Evolutionary conservation across 2,797 vertebrate species (phyloP), one percentile per base, ranked within the genome.

Genomic region (Jordanella pulchra): DNA sequence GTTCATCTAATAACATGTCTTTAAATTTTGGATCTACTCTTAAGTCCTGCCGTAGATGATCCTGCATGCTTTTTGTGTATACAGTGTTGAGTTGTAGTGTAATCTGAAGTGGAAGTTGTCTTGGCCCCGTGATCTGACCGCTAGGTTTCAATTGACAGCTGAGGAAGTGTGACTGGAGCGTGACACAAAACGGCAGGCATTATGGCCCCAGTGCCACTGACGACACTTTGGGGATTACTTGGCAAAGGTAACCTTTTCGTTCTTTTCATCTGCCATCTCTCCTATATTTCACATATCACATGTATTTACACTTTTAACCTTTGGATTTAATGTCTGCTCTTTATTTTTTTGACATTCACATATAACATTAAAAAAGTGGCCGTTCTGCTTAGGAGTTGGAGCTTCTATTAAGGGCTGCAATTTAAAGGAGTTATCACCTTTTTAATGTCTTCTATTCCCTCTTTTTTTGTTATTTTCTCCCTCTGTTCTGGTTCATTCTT

Each of bases 141-240:
- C 96, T 97, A 98, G 97, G 96, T 99, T 99, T 99, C 96, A 97
- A 99, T 99, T 99, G 98, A 99, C 98, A 99, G 98, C 98, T 99
- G 96, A 99, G 97, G 96, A 98, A 99, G 96, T 99, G 97, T 99
- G 98, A 99, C 98, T 99, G 98, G 97, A 99, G 97, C 97, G 96
- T 98, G 97, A 99, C 97, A 97, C 97, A 98, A 98, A 98, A 98
- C 97, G 96, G 97, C 97, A 98, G 97, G 96, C 97, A 98, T 97
- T 99, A 98, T 97, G 98, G 98, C 97, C 96, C 98, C 97, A 97
- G 96, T 97, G 95, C 96, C 96, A 96, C 95, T 96, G 98, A 99
- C 96, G 98, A 99, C 96, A 97, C 97, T 97, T 97, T 99, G 97
- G 98, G 98, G 97, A 99, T 99, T 97, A 96, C 98, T 97, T 99